A percentile compares a stretch with the other conserved stretches of the same genome.
phyloP scores from a whole-genome alignment of 1,140 invertebrate genomes.

The Drosophila sechellia region DNA sequence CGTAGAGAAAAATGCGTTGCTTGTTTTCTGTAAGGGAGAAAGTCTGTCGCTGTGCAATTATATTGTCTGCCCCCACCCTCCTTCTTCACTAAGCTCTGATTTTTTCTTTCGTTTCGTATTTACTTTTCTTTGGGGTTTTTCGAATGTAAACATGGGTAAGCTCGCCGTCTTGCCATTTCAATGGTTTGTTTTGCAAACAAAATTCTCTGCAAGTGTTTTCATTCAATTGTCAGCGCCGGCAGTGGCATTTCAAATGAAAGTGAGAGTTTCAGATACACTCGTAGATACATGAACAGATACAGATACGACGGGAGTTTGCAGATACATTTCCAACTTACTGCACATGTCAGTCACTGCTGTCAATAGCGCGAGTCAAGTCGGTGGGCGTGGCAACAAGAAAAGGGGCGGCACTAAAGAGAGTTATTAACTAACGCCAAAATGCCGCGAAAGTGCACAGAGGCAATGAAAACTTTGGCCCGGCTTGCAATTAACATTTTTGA shows the following conservation, averaged over 20 bases:
- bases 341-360: conserved; percentile 74
- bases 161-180: conserved; percentile 53
- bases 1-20: conserved; percentile 43
- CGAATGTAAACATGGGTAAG: conserved; percentile 58
- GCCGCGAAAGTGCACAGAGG: conserved; percentile 45
- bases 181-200: conserved; percentile 78
- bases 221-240: conserved; percentile 62
- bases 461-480: conserved; percentile 15
- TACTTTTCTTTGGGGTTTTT: conserved; percentile 46
- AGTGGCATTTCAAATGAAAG: conserved; percentile 64
- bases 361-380: conserved; percentile 61
- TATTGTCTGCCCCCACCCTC: conserved; percentile 33
- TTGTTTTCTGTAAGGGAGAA: conserved; percentile 65
- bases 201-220: conserved; percentile 69
- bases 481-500: conserved; percentile 41
- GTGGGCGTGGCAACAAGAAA: conserved; percentile 29
- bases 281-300: conserved; percentile 10
- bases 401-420: conserved; percentile 17
- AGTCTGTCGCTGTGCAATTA: conserved; percentile 74
- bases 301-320: not conserved
- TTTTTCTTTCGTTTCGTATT: conserved; percentile 7
- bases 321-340: conserved; percentile 34
- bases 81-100: not conserved
- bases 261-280: conserved; percentile 62
- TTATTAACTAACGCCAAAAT: conserved; percentile 37